Evolutionary conservation across 2,797 vertebrate genomes (phyloP), one percentile per base, ranked within the genome.

Genomic region (Allobates femoralis): DNA sequence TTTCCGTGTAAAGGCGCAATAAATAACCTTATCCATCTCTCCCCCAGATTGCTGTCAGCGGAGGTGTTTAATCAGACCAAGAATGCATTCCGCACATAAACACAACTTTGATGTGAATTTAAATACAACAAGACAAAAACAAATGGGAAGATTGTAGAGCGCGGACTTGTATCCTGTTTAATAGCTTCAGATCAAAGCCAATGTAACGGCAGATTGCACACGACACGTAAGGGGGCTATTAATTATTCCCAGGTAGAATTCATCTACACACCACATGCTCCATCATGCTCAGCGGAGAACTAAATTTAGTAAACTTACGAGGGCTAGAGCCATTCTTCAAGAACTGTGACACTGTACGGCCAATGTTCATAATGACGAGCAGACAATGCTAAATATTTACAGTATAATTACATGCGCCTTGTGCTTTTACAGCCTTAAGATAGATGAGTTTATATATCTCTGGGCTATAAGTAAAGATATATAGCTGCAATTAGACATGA

Each of bases 1-100:
- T 60, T 78, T 86, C 73, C 26, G 73, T 83, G 73, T 71, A 78
- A 41, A 69, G 73, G 51, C 58, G 32, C 30, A 58, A 67, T 60
- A 83, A 87, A 83, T 83, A 87, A 83, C 60, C 66, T 56, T 64
- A 87, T 87, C 81, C 75, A 84, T 87, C 86, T 87, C 75, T 32
- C 56, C n/a, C 55, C 66, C 67, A 67, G 81, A 79, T 41, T 84
- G 75, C 81, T 67, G 51, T 79, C 76, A 79, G 66, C 58, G 53
- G 56, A 74, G 81, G 55, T 73, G 86, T 87, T 87, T 84, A 87
- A 87, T 84, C 81, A 83, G 69, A 60, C 62, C 74, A 87, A 87
- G 85, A 87, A 87, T 87, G 81, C 64, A 71, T 62, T 78, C 41
- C 53, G 28, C 81, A 79, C 80, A 84, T 80, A 79, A 87, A 84